Evolutionary conservation across 2,113 vertebrate species (phyloP), one percentile per base, ranked within the genome.

Genomic region (Aix galericulata): DNA sequence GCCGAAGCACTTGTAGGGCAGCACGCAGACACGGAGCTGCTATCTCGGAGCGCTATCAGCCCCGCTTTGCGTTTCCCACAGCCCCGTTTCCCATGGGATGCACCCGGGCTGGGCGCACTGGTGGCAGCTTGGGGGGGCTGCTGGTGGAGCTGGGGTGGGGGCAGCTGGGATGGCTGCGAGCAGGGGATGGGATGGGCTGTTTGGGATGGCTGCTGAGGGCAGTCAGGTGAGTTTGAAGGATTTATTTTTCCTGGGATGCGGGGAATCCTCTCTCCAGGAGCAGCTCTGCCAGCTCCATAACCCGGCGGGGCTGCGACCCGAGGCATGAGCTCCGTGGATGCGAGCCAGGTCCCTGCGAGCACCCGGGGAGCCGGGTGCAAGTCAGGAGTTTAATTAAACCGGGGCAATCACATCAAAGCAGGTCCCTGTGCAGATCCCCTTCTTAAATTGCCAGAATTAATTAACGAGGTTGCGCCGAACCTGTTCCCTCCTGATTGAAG

Each of bases 321-420:
- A 82, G 72, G 11, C 55, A 50, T 11, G 0, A 36, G 44, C 81
- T 22, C 1, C 1, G 4, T 29, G 74, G 85, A 68, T 48, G 36
- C 0, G 3, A 64, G 85, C 66, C 74, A 15, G 84, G 48, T 31
- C 92, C 21, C 69, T 18, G 0, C 3, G 44, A 86, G 84, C 36
- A 12, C 78, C 55, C 0, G 66, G 78, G 83, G 21, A 68, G 89
- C 87, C 8, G 93, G 85, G 76, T 71, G 72, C 88, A 31, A 62
- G 66, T 25, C 44, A 31, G 25, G 31, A 67, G 90, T n/a, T 95
- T 96, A 93, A 95, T 96, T 96, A 96, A 94, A 59, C 15, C 82
- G 7, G 50, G 20, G 52, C 73, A 93, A 92, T 90, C 92, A 77
- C 92, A 84, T n/a, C 94, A 67, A 63, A 90, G 80, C 67, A 1